These are phyloP conservation scores for Mixornis gularis DNA, from an alignment of 2,113 vertebrate genomes.

Conservation along the genomic window DNA sequence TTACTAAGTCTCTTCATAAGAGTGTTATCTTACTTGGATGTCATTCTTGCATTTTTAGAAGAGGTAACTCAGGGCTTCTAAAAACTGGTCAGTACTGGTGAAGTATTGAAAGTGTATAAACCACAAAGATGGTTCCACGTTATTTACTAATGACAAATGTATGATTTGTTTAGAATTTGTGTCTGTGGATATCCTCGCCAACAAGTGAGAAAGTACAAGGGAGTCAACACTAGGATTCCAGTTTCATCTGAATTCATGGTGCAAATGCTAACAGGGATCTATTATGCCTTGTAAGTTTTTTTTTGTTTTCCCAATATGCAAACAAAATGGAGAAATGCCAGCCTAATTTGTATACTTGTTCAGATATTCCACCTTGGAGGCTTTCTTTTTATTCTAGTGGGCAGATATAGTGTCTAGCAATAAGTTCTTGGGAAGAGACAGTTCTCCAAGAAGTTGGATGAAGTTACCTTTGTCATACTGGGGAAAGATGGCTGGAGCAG, in stretches of 20 bases:
- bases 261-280: constrained; percentile 94
- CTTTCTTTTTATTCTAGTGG: neutral
- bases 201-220: constrained; percentile 89
- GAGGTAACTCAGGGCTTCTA: neutral
- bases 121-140: neutral
- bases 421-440: neutral
- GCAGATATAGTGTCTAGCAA: neutral
- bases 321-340: neutral
- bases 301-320: neutral
- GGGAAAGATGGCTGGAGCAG: neutral
- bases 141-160: neutral
- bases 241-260: constrained; percentile 96
- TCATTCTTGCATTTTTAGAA: neutral
- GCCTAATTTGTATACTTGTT: neutral
- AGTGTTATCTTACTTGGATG: neutral
- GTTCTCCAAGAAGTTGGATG: neutral
- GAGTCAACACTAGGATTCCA: constrained; percentile 84
- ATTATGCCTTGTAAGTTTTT: constrained; percentile 91
- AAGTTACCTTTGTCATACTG: neutral
- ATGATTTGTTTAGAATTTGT: constrained; percentile 81
- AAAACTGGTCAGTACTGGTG: neutral
- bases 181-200: constrained; percentile 95
- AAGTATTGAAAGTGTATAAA: neutral
- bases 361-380: neutral
- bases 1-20: neutral